phyloP scores from a whole-genome alignment of 2,888 invertebrate species.

The Auanema freiburgensis region DNA sequence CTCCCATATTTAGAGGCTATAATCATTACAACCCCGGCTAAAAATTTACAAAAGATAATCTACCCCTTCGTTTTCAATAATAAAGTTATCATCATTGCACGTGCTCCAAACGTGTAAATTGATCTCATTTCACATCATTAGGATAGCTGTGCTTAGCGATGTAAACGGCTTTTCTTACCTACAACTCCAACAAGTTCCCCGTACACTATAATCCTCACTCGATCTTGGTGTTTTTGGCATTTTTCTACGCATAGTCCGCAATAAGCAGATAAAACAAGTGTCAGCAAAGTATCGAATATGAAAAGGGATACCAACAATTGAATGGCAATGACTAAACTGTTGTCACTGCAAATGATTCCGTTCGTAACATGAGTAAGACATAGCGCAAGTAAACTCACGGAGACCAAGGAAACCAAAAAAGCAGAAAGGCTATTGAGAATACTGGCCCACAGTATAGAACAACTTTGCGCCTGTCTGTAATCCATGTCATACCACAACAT shows the following conservation, averaged over 20 bases:
- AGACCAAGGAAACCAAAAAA: conserved; percentile 66
- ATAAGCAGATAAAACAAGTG: conserved; percentile 65
- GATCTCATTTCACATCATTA: no score
- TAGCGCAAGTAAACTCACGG: conserved; percentile 31
- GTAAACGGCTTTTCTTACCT: conserved; percentile 18
- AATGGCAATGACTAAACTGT: conserved; percentile 59
- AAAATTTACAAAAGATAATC: no score
- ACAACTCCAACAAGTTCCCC: conserved; percentile 44
- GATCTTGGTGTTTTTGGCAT: conserved; percentile 32
- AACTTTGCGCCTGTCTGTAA: conserved; percentile 52
- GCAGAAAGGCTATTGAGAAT: conserved; percentile 64
- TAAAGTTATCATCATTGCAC: no score
- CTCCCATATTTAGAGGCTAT: no score
- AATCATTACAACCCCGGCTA: no score
- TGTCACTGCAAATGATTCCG: conserved; percentile 3
- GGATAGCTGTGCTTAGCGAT: no score
- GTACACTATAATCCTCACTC: conserved; percentile 45
- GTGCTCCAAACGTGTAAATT: no score
- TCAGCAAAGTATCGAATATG: conserved; percentile 66
- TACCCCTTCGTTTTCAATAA: neutral
- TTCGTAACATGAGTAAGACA: neutral
- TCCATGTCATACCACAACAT: conserved; percentile 49
- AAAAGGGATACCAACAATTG: conserved; percentile 65
- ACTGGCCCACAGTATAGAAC: conserved; percentile 66
- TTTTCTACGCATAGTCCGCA: conserved; percentile 66